Base-by-base conservation (phyloP, 2,888 invertebrate species). In the Sturmia bella region DNA sequence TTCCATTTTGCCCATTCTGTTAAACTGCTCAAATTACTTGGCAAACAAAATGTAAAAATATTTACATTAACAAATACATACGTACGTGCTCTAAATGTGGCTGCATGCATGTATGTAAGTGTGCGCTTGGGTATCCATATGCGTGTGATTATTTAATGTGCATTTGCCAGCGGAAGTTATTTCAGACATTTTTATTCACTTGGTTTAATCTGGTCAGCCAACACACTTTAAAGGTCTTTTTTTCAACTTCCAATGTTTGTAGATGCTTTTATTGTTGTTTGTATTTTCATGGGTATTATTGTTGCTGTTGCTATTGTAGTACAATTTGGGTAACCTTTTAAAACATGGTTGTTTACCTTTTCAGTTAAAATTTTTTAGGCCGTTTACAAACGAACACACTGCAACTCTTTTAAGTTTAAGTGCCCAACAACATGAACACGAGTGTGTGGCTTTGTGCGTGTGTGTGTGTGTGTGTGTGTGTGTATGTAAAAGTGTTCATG, bases 131-230 rank as follows among this genome's bases (percentile, higher is more conserved):
- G 39, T 48, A 17, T 21, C 17, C 37, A 24, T 61, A 32, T 57
- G 11, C 37, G 32, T 63, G 11, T 59, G 15, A 41, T 12, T 54
- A 37, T 54, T 74, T 74, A 66, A 61, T 66, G 64, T 82, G 61
- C 82, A 78, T 72, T 82, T 75, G 57, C 82, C 63, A 78, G 61
- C 82, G 82, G 82, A 82, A 82, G 82, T 74, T 78, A 82, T 78
- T 82, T 82, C 82, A 82, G 70, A 78, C 74, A 79, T 78, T 82
- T 82, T 82, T 78, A 82, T 82, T 82, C 82, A 82, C 52, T 78
- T 82, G 82, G 78, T 79, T 82, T 82, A 82, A 82, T 82, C 78
- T 82, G 82, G 78, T 82, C 82, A 79, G 74, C 78, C 70, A 82
- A 64, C 74, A 79, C 37, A 69, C 32, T 50, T 1, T 61, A 21